These are phyloP conservation scores for Catharus ustulatus DNA, from an alignment of 2,797 vertebrate genomes.

Conservation along the genomic window DNA sequence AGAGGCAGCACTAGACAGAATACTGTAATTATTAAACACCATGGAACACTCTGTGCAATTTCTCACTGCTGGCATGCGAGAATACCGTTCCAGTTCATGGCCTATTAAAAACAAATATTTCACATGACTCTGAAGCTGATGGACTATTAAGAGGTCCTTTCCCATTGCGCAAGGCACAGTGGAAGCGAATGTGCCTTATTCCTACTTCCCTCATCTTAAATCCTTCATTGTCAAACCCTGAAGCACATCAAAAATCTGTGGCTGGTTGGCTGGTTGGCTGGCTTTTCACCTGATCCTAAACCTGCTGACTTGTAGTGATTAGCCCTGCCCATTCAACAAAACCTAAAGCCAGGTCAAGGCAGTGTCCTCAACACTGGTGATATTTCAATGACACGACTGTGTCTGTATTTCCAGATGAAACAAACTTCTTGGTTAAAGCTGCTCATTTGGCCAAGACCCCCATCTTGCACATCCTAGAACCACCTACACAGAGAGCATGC, in stretches of 20 bases:
- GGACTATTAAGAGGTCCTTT: slow-evolving; percentile 8
- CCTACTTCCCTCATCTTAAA: neutral
- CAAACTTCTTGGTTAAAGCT: neutral
- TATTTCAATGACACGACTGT: neutral
- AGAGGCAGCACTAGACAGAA: slow-evolving; percentile 17
- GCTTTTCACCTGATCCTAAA: neutral
- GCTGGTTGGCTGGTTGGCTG: neutral
- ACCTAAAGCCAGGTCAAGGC: neutral
- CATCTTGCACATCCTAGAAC: neutral
- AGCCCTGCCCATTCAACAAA: neutral
- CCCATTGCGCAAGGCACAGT: neutral
- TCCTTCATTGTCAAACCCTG: neutral
- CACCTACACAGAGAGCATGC: neutral
- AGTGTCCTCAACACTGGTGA: neutral
- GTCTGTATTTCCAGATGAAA: neutral
- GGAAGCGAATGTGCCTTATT: neutral
- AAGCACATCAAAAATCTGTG: neutral
- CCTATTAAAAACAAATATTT: slow-evolving; percentile 57
- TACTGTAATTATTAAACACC: slow-evolving; percentile 60
- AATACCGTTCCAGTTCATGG: slow-evolving; percentile 61
- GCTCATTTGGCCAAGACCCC: neutral
- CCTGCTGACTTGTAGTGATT: neutral
- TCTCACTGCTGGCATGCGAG: neutral
- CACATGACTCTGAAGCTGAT: slow-evolving; percentile 26
- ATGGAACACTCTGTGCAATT: slow-evolving; percentile 41